Evolutionary conservation across 2,888 invertebrate species (phyloP).

Genomic region (Diabrotica balteata): DNA sequence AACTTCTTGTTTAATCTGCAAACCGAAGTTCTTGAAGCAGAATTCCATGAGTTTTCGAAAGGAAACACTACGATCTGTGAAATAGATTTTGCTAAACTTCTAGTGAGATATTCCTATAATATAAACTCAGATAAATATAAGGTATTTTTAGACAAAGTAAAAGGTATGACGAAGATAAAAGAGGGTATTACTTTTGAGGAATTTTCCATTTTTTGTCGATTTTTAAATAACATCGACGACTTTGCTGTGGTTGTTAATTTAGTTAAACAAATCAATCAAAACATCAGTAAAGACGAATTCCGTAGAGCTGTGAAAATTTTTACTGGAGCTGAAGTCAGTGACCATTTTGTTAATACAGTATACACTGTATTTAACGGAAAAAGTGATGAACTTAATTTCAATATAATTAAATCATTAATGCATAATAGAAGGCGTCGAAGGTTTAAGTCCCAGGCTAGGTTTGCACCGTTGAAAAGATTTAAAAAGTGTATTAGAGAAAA

Average conservation of each 20-base stretch:
- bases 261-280: constrained; percentile 60
- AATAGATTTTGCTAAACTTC: constrained; percentile 93
- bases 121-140: constrained; percentile 87
- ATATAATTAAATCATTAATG: constrained; percentile 97
- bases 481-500: neutral
- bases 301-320: constrained; percentile 93
- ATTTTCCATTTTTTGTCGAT: constrained; percentile 94
- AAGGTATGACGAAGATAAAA: constrained; percentile 79
- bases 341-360: constrained; percentile 89
- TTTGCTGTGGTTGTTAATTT: constrained; percentile 96
- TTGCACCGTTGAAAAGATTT: neutral
- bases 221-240: constrained; percentile 95
- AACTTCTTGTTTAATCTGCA: constrained; percentile 96
- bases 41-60: constrained; percentile 94
- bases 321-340: constrained; percentile 84
- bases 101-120: constrained; percentile 88
- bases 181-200: constrained; percentile 89
- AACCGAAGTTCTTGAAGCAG: constrained; percentile 92
- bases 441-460: constrained; percentile 66
- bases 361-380: constrained; percentile 93
- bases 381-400: constrained; percentile 92
- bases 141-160: constrained; percentile 72
- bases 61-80: constrained; percentile 85
- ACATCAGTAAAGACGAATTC: constrained; percentile 78
- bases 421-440: constrained; percentile 94